phyloP scores from a whole-genome alignment of 2,797 vertebrate species.

The Bovichtus variegatus region DNA sequence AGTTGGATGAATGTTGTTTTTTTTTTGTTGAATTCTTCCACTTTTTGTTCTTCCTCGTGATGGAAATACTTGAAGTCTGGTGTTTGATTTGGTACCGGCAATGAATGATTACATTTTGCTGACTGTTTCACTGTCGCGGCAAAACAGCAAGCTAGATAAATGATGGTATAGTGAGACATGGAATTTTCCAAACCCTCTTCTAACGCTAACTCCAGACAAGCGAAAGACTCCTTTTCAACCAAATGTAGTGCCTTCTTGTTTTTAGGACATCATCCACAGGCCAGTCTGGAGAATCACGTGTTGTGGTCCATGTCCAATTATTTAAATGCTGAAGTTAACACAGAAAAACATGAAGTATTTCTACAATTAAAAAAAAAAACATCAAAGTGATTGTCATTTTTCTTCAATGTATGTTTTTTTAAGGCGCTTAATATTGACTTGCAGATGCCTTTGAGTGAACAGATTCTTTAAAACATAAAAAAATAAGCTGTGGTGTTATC shows the following conservation, averaged over 20 bases:
- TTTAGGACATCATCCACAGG: conserved; percentile 12
- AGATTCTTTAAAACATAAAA: too few species aligned
- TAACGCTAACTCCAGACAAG: too few species aligned
- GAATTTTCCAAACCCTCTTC: too few species aligned
- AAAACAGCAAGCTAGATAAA: too few species aligned
- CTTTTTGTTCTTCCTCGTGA: conserved; percentile 12
- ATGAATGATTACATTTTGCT: not conserved
- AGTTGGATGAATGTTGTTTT: conserved; percentile 1
- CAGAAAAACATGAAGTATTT: conserved; percentile 34
- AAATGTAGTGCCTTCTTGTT: conserved; percentile 17
- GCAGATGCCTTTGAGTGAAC: not conserved
- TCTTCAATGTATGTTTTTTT: not conserved
- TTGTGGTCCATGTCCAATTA: conserved; percentile 2
- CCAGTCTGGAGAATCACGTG: conserved; percentile 22
- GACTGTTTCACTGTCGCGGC: not conserved
- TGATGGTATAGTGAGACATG: too few species aligned
- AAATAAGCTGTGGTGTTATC: too few species aligned
- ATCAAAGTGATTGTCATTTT: conserved; percentile 4
- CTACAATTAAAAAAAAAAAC: conserved; percentile 58
- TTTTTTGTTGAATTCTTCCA: conserved; percentile 1
- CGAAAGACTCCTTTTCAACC: not conserved
- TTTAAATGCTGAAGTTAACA: conserved; percentile 25
- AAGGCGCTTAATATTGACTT: not conserved
- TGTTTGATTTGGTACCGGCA: not conserved
- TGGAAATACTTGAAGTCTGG: conserved; percentile 43